Base-by-base conservation (phyloP, 2,113 vertebrate species). In the Percina caprodes region DNA sequence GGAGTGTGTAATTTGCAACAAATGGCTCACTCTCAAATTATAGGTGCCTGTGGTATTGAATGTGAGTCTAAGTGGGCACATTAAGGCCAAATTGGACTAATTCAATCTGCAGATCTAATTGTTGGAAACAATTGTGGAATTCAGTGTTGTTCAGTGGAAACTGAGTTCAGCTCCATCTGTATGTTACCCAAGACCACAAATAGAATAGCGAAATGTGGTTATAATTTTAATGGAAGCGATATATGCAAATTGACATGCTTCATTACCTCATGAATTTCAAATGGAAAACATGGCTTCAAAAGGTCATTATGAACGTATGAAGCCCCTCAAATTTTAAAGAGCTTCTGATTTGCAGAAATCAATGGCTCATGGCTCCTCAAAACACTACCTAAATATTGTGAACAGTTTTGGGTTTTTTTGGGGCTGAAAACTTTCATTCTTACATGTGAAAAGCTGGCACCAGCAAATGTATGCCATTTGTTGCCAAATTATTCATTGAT, bases 51-150 rank as follows among this genome's bases (percentile, higher is more conserved):
- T 69, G 49, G 87, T 62, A 88, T 80, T 72, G 83, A 88, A 87
- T 82, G 81, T 48, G 73, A 83, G 80, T 73, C 70, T 87, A 87
- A 88, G 86, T 89, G 88, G 83, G 48, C 80, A 83, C 81, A 90
- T 94, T 93, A 92, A 45, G 63, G 79, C 73, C 80, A 84, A 92
- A 93, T 87, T 87, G 67, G 77, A 66, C 91, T 91, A 92, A 93
- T 93, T 91, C 56, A 91, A 91, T 91, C 78, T 77, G 71, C 77
- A 86, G 79, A 86, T 92, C 88, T 89, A 81, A 91, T 92, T 73
- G 75, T 80, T 69, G 72, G 82, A 85, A 4, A 65, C 52, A 69
- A 62, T 48, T 60, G 67, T 68, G 74, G 85, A 87, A 88, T 73
- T 77, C 67, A 9, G 26, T 13, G 5, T 60, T 55, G 56, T 76